Conservation (phyloP, 1,140 invertebrate genomes). For the Cyrtorhinus lividipennis region DNA sequence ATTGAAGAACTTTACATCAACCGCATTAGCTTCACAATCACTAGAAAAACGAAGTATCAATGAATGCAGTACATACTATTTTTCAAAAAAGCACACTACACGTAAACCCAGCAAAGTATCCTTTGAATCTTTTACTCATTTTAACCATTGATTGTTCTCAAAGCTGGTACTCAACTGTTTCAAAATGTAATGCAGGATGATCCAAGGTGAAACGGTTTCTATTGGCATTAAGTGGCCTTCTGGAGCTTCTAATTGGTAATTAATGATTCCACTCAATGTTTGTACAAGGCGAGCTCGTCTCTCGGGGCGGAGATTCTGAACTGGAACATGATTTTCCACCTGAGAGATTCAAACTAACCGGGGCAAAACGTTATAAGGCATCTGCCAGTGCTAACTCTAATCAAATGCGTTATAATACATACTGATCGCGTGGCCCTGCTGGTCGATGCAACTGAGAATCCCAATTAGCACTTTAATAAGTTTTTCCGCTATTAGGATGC, state of each 20-base stretch:
- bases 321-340: constrained; percentile 20
- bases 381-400: no score
- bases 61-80: no score
- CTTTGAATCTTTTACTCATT: no score
- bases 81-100: no score
- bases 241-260: constrained; percentile 53
- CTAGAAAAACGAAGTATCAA: background rate
- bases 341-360: no score
- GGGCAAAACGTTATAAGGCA: no score
- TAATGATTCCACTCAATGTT: constrained; percentile 55
- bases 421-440: constrained; percentile 38
- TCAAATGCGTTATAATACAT: no score
- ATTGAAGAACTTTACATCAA: background rate
- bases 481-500: constrained; percentile 44
- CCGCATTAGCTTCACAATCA: background rate
- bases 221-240: constrained; percentile 47
- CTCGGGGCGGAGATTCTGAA: constrained; percentile 34
- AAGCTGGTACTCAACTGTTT: constrained; percentile 35
- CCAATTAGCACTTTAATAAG: constrained; percentile 51
- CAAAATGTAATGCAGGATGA: constrained; percentile 62
- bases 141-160: no score
- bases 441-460: constrained; percentile 46
- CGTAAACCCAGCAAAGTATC: no score
- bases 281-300: constrained; percentile 49
- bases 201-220: constrained; percentile 61